These are phyloP conservation scores for Elephantulus edwardii DNA, from an alignment of 2,113 vertebrate genomes.

Conservation along the genomic window DNA sequence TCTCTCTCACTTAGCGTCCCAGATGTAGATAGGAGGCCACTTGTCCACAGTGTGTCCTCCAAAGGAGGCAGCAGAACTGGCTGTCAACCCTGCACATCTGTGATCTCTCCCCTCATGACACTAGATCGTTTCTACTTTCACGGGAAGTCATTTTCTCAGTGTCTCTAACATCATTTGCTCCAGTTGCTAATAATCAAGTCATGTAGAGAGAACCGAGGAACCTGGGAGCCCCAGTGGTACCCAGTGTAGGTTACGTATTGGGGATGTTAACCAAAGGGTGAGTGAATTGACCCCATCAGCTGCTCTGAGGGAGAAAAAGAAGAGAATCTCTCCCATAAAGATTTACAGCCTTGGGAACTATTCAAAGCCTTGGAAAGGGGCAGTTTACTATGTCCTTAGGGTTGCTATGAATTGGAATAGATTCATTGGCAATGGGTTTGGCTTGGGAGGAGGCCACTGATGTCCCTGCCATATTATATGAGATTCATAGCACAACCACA, in stretches of 20 bases:
- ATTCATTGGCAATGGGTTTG: too few relatives aligned
- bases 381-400: too few relatives aligned
- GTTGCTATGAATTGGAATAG: too few relatives aligned
- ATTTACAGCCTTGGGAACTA: too few relatives aligned
- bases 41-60: not conserved
- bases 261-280: too few relatives aligned
- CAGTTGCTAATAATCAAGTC: not conserved
- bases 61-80: not conserved
- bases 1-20: not conserved
- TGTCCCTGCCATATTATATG: not conserved
- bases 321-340: too few relatives aligned
- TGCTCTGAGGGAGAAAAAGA: too few relatives aligned
- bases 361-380: too few relatives aligned
- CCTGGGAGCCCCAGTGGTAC: too few relatives aligned
- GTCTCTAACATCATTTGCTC: not conserved
- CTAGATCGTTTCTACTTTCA: not conserved
- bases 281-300: too few relatives aligned
- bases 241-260: too few relatives aligned
- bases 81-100: not conserved
- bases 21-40: not conserved
- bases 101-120: rapidly evolving
- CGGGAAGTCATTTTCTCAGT: not conserved
- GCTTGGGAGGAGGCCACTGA: not conserved
- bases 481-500: not conserved
- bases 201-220: not conserved